Conservation (phyloP, 2,888 invertebrate genomes). For the Lissonota sp. region DNA sequence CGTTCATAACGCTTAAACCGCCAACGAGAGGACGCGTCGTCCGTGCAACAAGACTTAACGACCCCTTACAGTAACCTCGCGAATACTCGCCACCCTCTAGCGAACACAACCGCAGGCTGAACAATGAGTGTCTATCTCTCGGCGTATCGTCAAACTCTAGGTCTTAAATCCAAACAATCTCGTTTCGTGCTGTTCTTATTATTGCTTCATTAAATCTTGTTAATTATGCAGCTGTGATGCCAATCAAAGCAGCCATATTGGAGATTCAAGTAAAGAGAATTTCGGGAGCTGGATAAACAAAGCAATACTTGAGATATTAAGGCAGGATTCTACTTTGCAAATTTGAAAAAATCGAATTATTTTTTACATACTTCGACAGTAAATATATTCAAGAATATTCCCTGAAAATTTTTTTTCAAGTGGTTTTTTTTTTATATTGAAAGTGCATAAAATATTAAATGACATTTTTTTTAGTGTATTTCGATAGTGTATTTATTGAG, state of each 20-base stretch:
- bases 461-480: too few species aligned
- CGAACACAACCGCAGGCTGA: neutral
- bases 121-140: too few species aligned
- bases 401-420: too few species aligned
- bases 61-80: constrained; percentile 20
- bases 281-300: neutral
- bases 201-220: constrained; percentile 49
- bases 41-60: neutral
- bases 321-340: too few species aligned
- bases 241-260: neutral
- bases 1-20: constrained; percentile 16
- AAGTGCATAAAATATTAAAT: too few species aligned
- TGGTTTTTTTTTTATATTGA: too few species aligned
- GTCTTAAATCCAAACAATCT: constrained; percentile 22
- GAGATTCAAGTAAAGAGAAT: too few species aligned
- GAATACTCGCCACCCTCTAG: neutral
- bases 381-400: too few species aligned
- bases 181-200: constrained; percentile 40
- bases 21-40: neutral
- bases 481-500: too few species aligned
- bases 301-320: too few species aligned
- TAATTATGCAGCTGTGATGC: constrained; percentile 33
- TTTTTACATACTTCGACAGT: too few species aligned
- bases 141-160: constrained; percentile 8
- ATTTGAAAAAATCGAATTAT: too few species aligned